Base-by-base conservation (phyloP, 2,888 invertebrate genomes). In the Stenotaenia linearis region DNA sequence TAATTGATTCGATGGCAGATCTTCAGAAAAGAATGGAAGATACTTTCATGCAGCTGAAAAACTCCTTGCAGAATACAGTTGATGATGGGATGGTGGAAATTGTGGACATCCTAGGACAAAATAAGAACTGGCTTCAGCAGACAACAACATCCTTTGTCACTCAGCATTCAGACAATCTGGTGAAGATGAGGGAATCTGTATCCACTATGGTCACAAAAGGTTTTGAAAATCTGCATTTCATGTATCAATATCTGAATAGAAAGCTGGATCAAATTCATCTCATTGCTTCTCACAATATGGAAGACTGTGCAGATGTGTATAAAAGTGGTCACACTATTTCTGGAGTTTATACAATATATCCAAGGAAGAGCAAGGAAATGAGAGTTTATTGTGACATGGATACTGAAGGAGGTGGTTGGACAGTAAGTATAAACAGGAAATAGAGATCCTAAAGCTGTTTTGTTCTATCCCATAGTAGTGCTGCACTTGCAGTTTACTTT, bases 341-440 rank as follows among this genome's bases (percentile, higher is more conserved):
- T 18, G 78, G 78, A 2, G 21, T 78, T 0, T 78, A 78, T 15
- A 78, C 78, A 15, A 78, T 78, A 12, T 78, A 78, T 21, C 78
- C 78, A 1, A 10, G 78, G n/a, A 78, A 78, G 15, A 78, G 50
- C 28, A 78, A 78, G 18, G 78, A 78, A 15, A 78, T 78, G 21
- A 78, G 56, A 7, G 78, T 78, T 5, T 78, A 78, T 28, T 78
- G 78, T 25, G 78, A 78, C 25, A 78, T 78, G 78, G 78, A 78
- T 12, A 50, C 45, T 6, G 50, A 78, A n/a, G 78, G 50, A 10
- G 78, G 40, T 23, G 78, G 78, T 7, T 78, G 78, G 78, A 78
- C 78, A 32, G 78, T 78, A 78, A 50, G 78, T 23, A 40, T 1
- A 6, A 74, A 21, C 56, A 56, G 4, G 4, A 6, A 56, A 56